Evolutionary conservation across 2,888 invertebrate species (phyloP).

Genomic region (Acheta domesticus): DNA sequence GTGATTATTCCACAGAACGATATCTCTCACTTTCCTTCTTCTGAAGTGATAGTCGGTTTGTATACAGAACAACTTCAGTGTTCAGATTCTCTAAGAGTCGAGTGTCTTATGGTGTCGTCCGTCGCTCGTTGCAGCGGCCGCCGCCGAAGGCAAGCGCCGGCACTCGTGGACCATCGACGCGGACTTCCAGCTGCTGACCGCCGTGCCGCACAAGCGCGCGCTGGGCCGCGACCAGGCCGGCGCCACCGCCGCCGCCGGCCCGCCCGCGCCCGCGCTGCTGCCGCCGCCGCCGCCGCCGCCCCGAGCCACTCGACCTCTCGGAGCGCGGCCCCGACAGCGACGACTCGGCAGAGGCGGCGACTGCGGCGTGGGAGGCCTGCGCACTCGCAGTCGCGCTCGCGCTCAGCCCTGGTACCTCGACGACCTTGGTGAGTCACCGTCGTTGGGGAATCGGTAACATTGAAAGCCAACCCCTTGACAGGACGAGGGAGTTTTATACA

Average conservation of each 20-base stretch:
- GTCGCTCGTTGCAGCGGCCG: too few species aligned
- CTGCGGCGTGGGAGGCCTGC: slow-evolving; percentile 38
- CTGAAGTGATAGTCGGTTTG: too few species aligned
- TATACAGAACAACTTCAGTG: too few species aligned
- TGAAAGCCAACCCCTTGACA: too few species aligned
- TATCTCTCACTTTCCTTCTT: too few species aligned
- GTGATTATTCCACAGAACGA: too few species aligned
- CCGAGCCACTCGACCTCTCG: background rate
- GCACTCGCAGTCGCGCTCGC: background rate
- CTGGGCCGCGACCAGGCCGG: slow-evolving; percentile 21
- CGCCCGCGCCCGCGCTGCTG: background rate
- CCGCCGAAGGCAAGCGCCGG: slow-evolving; percentile 45
- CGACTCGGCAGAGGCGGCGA: slow-evolving; percentile 22
- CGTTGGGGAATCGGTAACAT: too few species aligned
- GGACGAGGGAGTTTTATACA: too few species aligned
- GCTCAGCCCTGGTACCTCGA: slow-evolving; percentile 24
- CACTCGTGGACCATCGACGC: slow-evolving; percentile 44
- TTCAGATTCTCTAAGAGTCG: too few species aligned
- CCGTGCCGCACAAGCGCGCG: slow-evolving; percentile 32
- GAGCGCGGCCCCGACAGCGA: background rate
- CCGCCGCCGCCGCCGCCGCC: background rate
- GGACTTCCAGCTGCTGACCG: slow-evolving; percentile 39
- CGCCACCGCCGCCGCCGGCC: background rate
- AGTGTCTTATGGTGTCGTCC: too few species aligned
- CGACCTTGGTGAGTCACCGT: background rate